phyloP scores from a whole-genome alignment of 2,797 vertebrate species.

The Pipistrellus kuhlii region DNA sequence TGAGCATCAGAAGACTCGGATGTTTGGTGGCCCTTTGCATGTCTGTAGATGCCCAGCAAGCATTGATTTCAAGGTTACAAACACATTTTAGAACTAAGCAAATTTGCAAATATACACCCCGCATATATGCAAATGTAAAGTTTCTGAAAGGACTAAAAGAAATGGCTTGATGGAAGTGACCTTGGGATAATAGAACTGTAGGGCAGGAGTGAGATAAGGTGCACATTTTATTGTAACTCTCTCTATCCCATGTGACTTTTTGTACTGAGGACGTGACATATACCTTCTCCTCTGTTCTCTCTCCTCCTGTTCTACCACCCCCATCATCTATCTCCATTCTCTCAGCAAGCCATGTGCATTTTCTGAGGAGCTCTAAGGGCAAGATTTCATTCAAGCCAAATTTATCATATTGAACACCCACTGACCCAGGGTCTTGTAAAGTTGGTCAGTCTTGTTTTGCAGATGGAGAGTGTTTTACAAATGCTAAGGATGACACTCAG shows the following conservation, averaged over 20 bases:
- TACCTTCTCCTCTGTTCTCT: neutral
- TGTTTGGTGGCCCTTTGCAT: neutral
- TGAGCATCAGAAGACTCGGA: neutral
- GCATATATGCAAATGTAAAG: neutral
- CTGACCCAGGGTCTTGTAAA: constrained; percentile 33
- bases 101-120: neutral
- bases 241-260: neutral
- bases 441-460: neutral
- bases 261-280: neutral
- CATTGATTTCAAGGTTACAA: neutral
- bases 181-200: neutral
- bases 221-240: neutral
- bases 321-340: neutral
- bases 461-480: neutral
- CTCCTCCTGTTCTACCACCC: neutral
- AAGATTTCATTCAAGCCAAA: constrained; percentile 17
- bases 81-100: neutral
- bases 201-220: neutral
- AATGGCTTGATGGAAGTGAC: neutral
- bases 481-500: neutral
- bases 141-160: neutral
- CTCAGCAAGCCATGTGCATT: neutral
- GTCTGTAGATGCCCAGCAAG: neutral
- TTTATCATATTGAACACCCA: neutral
- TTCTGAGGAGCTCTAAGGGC: neutral